Base-by-base conservation (phyloP, 1,140 invertebrate species). In the Drosophila biarmipes region DNA sequence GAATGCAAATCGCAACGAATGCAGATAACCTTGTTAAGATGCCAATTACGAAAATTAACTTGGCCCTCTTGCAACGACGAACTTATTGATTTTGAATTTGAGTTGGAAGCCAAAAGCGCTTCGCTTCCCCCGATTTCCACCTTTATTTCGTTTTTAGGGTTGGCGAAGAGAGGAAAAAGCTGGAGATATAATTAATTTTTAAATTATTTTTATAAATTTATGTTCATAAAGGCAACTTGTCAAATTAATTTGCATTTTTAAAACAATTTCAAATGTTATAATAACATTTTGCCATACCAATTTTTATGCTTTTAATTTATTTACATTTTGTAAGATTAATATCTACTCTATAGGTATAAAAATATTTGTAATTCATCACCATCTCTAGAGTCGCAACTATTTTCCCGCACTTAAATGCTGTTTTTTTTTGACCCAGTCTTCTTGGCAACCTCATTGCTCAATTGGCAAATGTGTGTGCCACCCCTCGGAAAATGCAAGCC, bases 41-140 rank as follows among this genome's bases (percentile, higher is more conserved):
- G 82, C 82, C 82, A 87, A 87, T 87, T 87, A 87, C 82, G 75
- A 89, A 87, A 87, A 87, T 87, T 87, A 87, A 87, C 82, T 87
- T 87, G 78, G 77, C 52, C 69, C 63, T 79, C 73, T 63, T 54
- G 35, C 62, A 38, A n/a, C 14, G 62, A 56, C 68, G 54, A 78
- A 82, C 85, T 79, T 79, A 86, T 86, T 87, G 82, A 86, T 86
- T 86, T 87, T 74, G 81, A 78, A 80, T 80, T 67, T 64, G 46
- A 7, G 80, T 78, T 85, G 59, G 67, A 86, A 79, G 76, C 77
- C 63, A 63, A 71, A 62, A 51, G 62, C 64, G 40, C 27, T 43
- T 7, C 5, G 24, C 15, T 40, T 15, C 11, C 11, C 51, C 14
- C 35, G 35, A 24, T 49, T 49, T 38, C 19, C 45, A 10, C 24